These are phyloP conservation scores for Ptychobarbus kaznakovi DNA, from an alignment of 2,797 vertebrate species.

Conservation along the genomic window DNA sequence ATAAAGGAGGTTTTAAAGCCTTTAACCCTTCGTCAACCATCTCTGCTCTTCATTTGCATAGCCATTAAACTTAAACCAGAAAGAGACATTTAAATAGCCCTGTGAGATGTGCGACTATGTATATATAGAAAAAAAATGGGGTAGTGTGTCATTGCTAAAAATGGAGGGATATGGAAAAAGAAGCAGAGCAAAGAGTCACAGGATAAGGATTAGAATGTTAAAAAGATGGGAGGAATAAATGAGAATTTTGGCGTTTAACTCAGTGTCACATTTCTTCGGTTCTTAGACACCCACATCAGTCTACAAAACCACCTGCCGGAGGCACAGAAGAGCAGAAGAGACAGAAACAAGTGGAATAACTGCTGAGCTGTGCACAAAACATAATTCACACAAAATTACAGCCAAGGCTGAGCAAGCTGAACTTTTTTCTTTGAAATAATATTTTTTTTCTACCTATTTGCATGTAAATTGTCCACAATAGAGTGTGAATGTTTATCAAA, in stretches of 20 bases:
- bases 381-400: not conserved
- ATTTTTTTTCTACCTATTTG: not conserved
- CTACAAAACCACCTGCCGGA: slow-evolving; percentile 15
- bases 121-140: not conserved
- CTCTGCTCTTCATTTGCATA: slow-evolving; percentile 35
- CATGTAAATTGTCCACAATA: not conserved
- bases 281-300: slow-evolving; percentile 25
- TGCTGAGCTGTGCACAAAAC: slow-evolving; percentile 6
- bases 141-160: slow-evolving; percentile 25
- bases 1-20: slow-evolving; percentile 58
- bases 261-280: slow-evolving; percentile 49
- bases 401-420: not conserved
- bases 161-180: not conserved
- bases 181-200: not conserved
- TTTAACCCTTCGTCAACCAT: slow-evolving; percentile 59
- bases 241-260: slow-evolving; percentile 38
- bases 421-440: not conserved
- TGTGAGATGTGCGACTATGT: not conserved
- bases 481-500: not conserved
- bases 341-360: not conserved
- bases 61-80: slow-evolving; percentile 21
- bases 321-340: slow-evolving; percentile 3
- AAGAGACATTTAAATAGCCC: slow-evolving; percentile 14
- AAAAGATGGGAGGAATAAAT: not conserved
- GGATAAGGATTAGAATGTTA: not conserved